phyloP scores from a whole-genome alignment of 2,888 invertebrate species.

The Nebria salina region DNA sequence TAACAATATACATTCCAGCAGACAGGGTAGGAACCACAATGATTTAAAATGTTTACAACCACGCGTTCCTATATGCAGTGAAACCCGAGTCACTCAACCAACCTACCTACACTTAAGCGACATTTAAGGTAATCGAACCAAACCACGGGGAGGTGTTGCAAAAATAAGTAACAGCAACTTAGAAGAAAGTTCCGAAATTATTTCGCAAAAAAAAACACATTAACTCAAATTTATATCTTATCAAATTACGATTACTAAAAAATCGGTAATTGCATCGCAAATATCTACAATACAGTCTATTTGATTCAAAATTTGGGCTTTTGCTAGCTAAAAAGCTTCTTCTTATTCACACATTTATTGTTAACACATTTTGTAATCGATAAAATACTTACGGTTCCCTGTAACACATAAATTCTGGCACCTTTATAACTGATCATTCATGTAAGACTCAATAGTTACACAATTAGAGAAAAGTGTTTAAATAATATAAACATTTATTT shows the following conservation, averaged over 20 bases:
- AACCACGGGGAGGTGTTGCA: slow-evolving; percentile 2
- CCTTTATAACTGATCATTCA: no score
- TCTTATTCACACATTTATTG: no score
- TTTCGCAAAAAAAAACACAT: neutral
- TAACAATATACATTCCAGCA: slow-evolving; percentile 1
- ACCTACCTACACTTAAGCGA: neutral
- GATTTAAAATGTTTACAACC: neutral
- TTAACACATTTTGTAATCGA: no score
- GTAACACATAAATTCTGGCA: no score
- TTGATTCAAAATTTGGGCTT: no score
- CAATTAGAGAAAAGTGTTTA: no score
- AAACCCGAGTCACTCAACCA: neutral
- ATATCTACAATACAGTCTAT: no score
- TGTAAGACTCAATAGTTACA: no score
- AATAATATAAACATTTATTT: neutral
- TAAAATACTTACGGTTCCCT: no score
- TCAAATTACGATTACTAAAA: no score
- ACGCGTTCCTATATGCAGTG: neutral
- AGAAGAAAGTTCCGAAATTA: slow-evolving; percentile 12
- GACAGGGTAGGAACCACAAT: neutral
- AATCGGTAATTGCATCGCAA: no score
- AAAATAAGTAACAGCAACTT: neutral
- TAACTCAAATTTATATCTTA: neutral
- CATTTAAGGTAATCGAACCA: neutral
- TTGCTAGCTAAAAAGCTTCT: no score